Evolutionary conservation across 1,140 invertebrate genomes (phyloP), one percentile per base, ranked within the genome.

Genomic region (Cardiocondyla obscurior): DNA sequence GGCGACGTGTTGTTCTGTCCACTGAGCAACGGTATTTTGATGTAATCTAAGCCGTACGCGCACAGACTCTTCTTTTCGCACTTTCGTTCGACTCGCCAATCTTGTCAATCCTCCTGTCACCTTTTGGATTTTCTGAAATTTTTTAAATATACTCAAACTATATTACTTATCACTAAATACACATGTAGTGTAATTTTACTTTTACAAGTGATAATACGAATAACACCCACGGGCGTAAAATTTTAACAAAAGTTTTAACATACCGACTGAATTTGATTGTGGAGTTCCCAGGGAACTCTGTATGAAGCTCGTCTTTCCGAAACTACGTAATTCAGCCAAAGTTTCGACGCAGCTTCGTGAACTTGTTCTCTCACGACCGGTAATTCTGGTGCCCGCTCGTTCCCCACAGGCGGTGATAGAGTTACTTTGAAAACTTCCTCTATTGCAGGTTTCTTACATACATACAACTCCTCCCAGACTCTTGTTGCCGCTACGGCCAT

Each of bases 391-490:
- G 97, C 97, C 87, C 97, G 96, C 30, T 97, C 96, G 84, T 96
- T 96, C 42, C 95, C 95, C 16, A 95, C 92, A 16, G 97, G 96
- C 49, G 95, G 89, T 7, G 95, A 95, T 5, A 99, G 94, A 33
- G 96, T 97, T 12, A 98, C 96, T 94, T 99, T 99, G 90, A 99
- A 99, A 55, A 98, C 97, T 91, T 98, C 97, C 90, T 98, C 97
- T 70, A 98, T 98, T 2, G 99, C 98, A 0, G 98, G 98, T 94
- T 99, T 99, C 91, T 99, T 99, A 89, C 97, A 98, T 1, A 98
- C 96, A 91, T 99, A 99, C 7, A 99, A 93, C 93, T 99, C 98
- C 89, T 99, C 98, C 99, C 99, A 99, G 0, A 99, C 98, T 85
- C 98, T 95, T 46, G 96, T 96, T 0, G 99, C 98, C 16, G 98